A percentile compares a stretch with the other conserved stretches of the same genome.
These are phyloP conservation scores for Neopelma chrysocephalum DNA, from an alignment of 2,797 vertebrate genomes.

Conservation along the genomic window DNA sequence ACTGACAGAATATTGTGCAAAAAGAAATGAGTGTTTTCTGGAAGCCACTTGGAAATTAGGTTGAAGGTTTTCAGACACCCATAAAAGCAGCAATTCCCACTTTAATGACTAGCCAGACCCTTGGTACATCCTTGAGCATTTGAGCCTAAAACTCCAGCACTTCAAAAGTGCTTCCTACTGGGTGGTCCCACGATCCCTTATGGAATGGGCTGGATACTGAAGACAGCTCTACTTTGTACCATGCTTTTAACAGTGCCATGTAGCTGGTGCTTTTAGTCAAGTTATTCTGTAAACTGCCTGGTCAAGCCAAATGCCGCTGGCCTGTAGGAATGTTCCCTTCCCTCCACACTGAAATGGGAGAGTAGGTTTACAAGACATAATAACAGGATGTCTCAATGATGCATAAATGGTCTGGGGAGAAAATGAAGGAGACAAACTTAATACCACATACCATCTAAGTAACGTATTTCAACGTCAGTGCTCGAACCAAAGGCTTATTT, in stretches of 20 bases:
- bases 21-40: neutral
- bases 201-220: neutral
- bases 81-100: neutral
- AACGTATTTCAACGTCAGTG: neutral
- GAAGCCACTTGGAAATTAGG: neutral
- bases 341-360: constrained; percentile 28
- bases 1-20: neutral
- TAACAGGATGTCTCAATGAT: constrained; percentile 50
- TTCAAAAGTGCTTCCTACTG: neutral
- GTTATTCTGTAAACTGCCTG: neutral
- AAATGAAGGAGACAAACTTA: constrained; percentile 33
- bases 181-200: neutral
- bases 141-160: neutral
- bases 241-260: neutral
- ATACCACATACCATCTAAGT: neutral
- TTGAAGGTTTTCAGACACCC: neutral
- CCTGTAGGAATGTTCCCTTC: neutral
- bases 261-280: neutral
- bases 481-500: neutral
- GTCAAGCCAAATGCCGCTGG: constrained; percentile 8
- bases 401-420: constrained; percentile 45
- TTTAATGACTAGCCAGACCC: neutral
- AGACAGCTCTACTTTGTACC: neutral
- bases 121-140: neutral
- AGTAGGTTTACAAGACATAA: constrained; percentile 37